Evolutionary conservation across 2,113 vertebrate genomes (phyloP).

Genomic region (Microcebus jonahi): DNA sequence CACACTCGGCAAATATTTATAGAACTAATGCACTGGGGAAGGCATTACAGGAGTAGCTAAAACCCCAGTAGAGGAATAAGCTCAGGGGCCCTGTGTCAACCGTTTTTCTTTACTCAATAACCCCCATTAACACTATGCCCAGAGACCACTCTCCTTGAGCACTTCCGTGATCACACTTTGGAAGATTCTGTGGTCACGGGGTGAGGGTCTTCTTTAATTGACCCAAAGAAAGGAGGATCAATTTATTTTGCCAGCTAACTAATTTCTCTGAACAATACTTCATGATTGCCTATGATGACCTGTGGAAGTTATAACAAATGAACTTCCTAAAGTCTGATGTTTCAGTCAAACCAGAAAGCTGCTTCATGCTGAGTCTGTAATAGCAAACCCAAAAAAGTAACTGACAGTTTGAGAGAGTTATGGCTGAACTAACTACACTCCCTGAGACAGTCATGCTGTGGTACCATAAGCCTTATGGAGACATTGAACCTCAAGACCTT

Average conservation of each 20-base stretch:
- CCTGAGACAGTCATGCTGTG: conserved; percentile 37
- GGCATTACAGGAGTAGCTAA: neutral
- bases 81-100: neutral
- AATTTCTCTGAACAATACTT: neutral
- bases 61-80: neutral
- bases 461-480: neutral
- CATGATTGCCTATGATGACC: neutral
- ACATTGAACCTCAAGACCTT: neutral
- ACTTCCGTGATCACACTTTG: conserved; percentile 4
- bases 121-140: neutral
- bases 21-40: neutral
- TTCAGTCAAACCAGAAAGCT: conserved; percentile 3
- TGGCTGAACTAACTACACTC: conserved; percentile 51
- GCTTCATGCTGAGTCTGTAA: conserved; percentile 57
- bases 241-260: neutral
- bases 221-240: neutral
- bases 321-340: neutral
- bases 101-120: neutral
- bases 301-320: conserved; percentile 49
- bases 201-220: neutral
- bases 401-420: conserved; percentile 62
- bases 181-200: neutral
- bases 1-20: neutral
- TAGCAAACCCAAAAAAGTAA: conserved; percentile 19
- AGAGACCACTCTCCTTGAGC: neutral